Evolutionary conservation across 1,140 invertebrate species (phyloP).

Genomic region (Zaprionus kolodkinae): DNA sequence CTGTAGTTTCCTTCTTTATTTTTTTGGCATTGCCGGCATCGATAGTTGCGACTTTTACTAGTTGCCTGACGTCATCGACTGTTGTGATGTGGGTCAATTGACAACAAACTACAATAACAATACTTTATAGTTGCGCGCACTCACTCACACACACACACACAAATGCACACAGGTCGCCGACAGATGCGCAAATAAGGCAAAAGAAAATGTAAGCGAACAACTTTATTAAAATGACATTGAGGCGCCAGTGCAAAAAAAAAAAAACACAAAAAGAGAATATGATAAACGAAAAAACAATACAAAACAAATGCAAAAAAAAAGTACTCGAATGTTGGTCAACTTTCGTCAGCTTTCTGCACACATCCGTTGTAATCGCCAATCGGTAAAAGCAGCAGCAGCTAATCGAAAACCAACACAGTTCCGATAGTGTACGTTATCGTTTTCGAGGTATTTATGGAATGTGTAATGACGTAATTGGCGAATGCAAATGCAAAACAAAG

Average conservation of each 20-base stretch:
- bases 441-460: slow-evolving; percentile 67
- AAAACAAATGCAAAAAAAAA: slow-evolving; percentile 38
- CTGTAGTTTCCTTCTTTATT: neutral
- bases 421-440: slow-evolving; percentile 58
- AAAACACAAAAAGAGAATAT: slow-evolving; percentile 33
- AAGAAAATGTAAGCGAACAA: slow-evolving; percentile 70
- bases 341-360: slow-evolving; percentile 27
- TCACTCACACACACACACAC: slow-evolving; percentile 30
- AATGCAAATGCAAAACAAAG: slow-evolving; percentile 47
- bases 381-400: slow-evolving; percentile 8
- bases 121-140: slow-evolving; percentile 42
- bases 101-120: slow-evolving; percentile 69
- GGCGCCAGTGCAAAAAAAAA: slow-evolving; percentile 41
- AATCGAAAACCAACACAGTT: slow-evolving; percentile 17
- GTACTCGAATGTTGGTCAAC: slow-evolving; percentile 27
- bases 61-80: slow-evolving; percentile 63
- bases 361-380: slow-evolving; percentile 39
- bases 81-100: slow-evolving; percentile 76
- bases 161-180: slow-evolving; percentile 39
- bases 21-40: slow-evolving; percentile 64
- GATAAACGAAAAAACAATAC: slow-evolving; percentile 17
- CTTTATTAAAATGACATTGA: slow-evolving; percentile 80
- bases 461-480: slow-evolving; percentile 66
- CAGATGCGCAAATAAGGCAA: slow-evolving; percentile 66
- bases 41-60: slow-evolving; percentile 42